Conservation (phyloP, 2,113 vertebrate genomes). For the Eublepharis macularius region DNA sequence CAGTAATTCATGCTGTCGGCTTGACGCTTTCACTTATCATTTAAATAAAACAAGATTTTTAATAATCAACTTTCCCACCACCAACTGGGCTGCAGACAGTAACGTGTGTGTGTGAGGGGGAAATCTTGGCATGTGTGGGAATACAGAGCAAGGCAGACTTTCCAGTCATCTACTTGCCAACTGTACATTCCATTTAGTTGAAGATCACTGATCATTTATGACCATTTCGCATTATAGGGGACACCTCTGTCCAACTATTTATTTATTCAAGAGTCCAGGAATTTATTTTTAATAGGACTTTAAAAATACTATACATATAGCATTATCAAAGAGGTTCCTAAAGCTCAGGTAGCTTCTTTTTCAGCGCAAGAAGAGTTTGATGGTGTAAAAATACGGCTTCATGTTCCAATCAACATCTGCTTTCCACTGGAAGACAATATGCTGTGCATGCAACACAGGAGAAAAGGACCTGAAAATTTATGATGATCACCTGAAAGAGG, state of each 20-base stretch:
- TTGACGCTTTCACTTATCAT: constrained; percentile 46
- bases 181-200: constrained; percentile 73
- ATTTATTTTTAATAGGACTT: constrained; percentile 70
- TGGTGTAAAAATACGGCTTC: constrained; percentile 41
- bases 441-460: constrained; percentile 11
- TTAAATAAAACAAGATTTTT: constrained; percentile 64
- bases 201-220: constrained; percentile 73
- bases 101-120: constrained; percentile 20
- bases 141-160: constrained; percentile 56
- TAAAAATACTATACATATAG: constrained; percentile 54
- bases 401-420: constrained; percentile 32
- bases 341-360: neutral
- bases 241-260: constrained; percentile 70
- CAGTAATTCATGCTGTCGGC: constrained; percentile 34
- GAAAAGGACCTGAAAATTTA: neutral
- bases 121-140: constrained; percentile 63
- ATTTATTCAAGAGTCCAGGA: constrained; percentile 65
- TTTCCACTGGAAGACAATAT: constrained; percentile 30
- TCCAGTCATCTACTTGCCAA: constrained; percentile 65
- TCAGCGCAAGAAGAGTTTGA: neutral
- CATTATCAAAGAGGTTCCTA: constrained; percentile 64
- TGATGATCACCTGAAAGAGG: neutral
- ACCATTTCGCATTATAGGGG: constrained; percentile 66
- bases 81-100: constrained; percentile 56
- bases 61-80: constrained; percentile 66